A percentile compares a stretch with the other conserved stretches of the same genome.
phyloP scores from a whole-genome alignment of 2,113 vertebrate genomes.

The Chloropsis hardwickii region DNA sequence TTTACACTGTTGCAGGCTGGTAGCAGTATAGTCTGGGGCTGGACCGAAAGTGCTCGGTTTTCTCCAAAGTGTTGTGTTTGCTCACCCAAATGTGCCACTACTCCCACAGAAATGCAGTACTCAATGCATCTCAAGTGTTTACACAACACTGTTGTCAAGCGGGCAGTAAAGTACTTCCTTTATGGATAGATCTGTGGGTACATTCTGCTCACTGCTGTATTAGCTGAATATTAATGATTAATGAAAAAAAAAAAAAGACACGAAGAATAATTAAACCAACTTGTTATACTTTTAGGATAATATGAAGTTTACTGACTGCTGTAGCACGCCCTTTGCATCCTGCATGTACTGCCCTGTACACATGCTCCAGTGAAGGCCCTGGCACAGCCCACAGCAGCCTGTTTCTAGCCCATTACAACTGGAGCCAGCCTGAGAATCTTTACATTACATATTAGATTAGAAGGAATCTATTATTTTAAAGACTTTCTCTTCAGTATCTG shows the following conservation, averaged over 20 bases:
- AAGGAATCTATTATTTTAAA: not conserved
- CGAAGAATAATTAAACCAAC: not conserved
- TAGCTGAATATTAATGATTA: constrained; percentile 28
- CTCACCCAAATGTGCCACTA: not conserved
- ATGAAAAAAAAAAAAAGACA: not conserved
- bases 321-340: not conserved
- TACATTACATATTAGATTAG: not conserved
- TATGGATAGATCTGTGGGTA: not conserved
- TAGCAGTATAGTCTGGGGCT: not conserved
- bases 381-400: not conserved
- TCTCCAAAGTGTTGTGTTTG: not conserved
- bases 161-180: constrained; percentile 35
- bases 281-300: not conserved
- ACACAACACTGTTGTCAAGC: not conserved
- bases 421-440: not conserved
- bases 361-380: not conserved
- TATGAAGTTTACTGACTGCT: not conserved
- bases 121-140: not conserved
- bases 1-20: not conserved
- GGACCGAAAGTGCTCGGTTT: not conserved
- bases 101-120: not conserved
- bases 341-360: not conserved
- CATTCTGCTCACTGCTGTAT: not conserved
- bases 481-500: not conserved
- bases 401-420: not conserved